Evolutionary conservation across 2,888 invertebrate genomes (phyloP), one percentile per base, ranked within the genome.

Genomic region (Eulithis testata): DNA sequence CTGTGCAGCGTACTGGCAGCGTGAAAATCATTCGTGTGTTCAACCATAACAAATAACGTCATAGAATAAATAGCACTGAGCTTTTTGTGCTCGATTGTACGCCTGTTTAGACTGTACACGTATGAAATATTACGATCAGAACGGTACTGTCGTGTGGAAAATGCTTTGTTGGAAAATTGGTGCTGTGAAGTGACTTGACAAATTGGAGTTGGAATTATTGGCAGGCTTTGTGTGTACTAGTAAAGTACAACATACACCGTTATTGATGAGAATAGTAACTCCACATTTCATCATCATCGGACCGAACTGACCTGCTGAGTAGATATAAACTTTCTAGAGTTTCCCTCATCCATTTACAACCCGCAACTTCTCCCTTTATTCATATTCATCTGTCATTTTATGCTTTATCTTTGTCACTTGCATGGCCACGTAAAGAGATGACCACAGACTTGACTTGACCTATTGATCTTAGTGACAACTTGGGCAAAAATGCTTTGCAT

Each of bases 81-180:
- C 66, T 66, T 69, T 70, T 70, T 70, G 65, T 68, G 21, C 63
- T 64, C 65, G 65, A 75, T 69, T 76, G 76, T 78, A 71, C 64
- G 69, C 69, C 66, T 68, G 66, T 70, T 65, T 69, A 72, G 71
- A 68, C 70, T 66, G 70, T 74, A 40, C 72, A 70, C 69, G 73
- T 71, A 75, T 79, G 78, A 81, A 78, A 78, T 81, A 80, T 81
- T 76, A 71, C 68, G 69, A 69, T 63, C 69, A 65, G 65, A 60
- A 51, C 56, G 60, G 70, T 68, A 70, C 66, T 51, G 70, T 71
- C 68, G 65, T 57, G 68, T 68, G 63, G 70, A 73, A 70, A 73
- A 66, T 60, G 70, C 68, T 73, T 71, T 73, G 66, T 65, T 66
- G 52, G 65, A 68, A 73, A 68, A 70, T 68, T 69, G 68, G 68